Evolutionary conservation across 2,888 invertebrate genomes (phyloP).

Genomic region (Athalia rosae): DNA sequence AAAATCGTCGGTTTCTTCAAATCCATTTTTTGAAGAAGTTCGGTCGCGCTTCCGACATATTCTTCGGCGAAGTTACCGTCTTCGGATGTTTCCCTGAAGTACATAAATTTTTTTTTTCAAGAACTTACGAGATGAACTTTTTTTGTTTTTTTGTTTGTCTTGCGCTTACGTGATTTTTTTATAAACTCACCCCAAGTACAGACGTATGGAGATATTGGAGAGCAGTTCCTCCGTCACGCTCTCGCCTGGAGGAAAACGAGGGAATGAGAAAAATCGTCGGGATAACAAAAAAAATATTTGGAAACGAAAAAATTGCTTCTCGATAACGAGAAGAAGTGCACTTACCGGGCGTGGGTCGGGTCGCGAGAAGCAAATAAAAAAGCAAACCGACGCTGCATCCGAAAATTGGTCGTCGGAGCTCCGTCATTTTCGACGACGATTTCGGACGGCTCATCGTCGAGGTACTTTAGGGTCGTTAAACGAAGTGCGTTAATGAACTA

Average conservation of each 20-base stretch:
- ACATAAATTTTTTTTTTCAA: background rate
- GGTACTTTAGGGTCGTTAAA: no score
- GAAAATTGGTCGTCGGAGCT: no score
- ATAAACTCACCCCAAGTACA: slow-evolving; percentile 54
- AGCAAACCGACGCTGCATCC: no score
- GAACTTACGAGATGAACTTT: background rate
- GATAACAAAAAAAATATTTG: slow-evolving; percentile 11
- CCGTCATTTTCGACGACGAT: no score
- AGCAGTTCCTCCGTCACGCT: background rate
- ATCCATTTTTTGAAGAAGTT: slow-evolving; percentile 50
- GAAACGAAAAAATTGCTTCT: background rate
- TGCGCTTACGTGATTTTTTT: background rate
- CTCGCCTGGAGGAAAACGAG: background rate
- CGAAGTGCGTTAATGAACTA: no score
- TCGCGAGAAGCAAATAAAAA: no score
- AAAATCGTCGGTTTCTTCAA: slow-evolving; percentile 67
- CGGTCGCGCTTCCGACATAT: slow-evolving; percentile 45
- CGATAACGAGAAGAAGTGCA: no score
- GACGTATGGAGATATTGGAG: slow-evolving; percentile 53
- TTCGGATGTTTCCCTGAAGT: slow-evolving; percentile 35
- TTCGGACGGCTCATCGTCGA: no score
- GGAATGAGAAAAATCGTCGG: background rate
- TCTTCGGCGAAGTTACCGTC: slow-evolving; percentile 51
- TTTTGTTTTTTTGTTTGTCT: background rate
- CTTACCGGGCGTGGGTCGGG: no score